These are phyloP conservation scores for Pangasius sanitwongsei DNA, from an alignment of 2,797 vertebrate genomes.

Conservation along the genomic window DNA sequence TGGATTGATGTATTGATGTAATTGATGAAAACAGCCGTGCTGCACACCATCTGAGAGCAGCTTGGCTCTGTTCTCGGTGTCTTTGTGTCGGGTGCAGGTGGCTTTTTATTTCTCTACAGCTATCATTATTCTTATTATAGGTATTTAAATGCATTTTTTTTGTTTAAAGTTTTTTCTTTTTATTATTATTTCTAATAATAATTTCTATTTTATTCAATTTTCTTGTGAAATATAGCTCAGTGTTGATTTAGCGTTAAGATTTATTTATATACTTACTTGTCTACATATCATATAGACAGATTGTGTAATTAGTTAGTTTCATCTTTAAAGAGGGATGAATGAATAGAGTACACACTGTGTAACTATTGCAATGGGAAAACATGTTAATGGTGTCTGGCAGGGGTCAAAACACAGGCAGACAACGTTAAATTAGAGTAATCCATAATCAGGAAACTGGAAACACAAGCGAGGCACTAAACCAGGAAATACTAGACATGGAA, in stretches of 20 bases:
- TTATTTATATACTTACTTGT: background rate
- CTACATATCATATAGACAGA: background rate
- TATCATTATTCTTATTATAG: background rate
- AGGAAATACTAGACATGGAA: background rate
- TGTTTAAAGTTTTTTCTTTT: background rate
- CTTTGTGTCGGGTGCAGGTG: background rate
- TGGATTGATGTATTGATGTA: conserved; percentile 30
- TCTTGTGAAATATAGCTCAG: background rate
- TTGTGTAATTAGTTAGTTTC: background rate
- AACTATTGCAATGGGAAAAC: background rate
- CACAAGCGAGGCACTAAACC: background rate
- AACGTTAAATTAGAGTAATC: background rate
- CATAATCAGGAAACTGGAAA: background rate
- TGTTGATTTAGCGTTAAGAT: background rate
- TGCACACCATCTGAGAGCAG: conserved; percentile 34
- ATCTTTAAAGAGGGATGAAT: background rate
- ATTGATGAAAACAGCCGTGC: conserved; percentile 32
- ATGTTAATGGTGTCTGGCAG: background rate
- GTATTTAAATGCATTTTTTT: background rate
- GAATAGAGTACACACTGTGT: background rate
- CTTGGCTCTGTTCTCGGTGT: conserved; percentile 3
- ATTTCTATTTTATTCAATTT: background rate
- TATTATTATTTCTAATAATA: background rate
- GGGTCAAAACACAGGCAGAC: background rate
- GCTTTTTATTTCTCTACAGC: conserved; percentile 7